A percentile compares a stretch with the other conserved stretches of the same genome.
Conservation (phyloP, 1,140 invertebrate species). For the Drosophila mojavensis region DNA sequence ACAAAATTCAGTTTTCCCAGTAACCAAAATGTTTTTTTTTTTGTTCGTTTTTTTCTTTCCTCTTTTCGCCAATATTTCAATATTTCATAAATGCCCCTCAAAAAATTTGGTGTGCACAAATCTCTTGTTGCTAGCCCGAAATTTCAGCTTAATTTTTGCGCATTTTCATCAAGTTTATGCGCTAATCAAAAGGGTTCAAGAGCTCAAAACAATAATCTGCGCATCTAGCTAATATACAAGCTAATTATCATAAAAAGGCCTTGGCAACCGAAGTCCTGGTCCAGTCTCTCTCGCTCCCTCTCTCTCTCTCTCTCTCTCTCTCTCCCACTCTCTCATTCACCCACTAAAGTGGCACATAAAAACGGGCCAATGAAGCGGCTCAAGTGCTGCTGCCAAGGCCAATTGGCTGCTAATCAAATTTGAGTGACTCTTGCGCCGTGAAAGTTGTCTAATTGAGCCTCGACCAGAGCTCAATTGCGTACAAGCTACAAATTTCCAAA, state of each 20-base stretch:
- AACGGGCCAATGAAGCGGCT: conserved; percentile 14
- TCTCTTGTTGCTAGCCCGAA: conserved; percentile 5
- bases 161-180: conserved; percentile 32
- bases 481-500: background rate
- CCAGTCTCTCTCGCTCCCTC: too few relatives aligned
- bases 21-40: background rate
- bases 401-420: conserved; percentile 25
- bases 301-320: too few relatives aligned
- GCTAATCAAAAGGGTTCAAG: conserved; percentile 29
- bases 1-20: conserved; percentile 14
- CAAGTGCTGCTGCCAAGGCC: conserved; percentile 8
- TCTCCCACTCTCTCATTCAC: background rate
- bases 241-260: conserved; percentile 35
- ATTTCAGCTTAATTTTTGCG: conserved; percentile 14
- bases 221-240: conserved; percentile 25
- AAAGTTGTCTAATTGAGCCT: conserved; percentile 20
- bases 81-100: conserved; percentile 20
- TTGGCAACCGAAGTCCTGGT: too few relatives aligned
- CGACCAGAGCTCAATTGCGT: conserved; percentile 5
- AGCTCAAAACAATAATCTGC: conserved; percentile 29
- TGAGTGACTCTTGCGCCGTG: conserved; percentile 16
- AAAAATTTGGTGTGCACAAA: background rate
- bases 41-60: too few relatives aligned
- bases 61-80: conserved; percentile 16
- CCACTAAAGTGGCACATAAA: conserved; percentile 14